Base-by-base conservation (phyloP, 2,113 vertebrate species). In the Eulemur macaco region DNA sequence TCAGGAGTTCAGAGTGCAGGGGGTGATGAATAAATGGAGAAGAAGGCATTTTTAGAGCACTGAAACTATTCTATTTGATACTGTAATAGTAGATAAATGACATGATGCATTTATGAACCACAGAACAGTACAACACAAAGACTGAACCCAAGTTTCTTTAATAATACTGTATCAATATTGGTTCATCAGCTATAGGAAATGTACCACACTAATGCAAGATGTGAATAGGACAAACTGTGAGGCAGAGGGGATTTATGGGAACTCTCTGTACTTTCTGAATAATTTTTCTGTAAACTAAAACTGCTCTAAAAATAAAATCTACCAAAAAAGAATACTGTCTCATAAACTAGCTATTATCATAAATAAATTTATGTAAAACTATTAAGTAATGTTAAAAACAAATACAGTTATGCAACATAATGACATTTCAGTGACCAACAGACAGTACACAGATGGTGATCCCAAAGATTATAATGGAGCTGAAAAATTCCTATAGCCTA, bases 201-300 rank as follows among this genome's bases (percentile, higher is more conserved):
- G 18, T 6, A 50, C 4, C 34, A 80, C 9, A 52, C 4, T 78
- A 92, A 69, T 3, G 20, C 37, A 74, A 92, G 23, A 74, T 17
- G 12, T 69, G 71, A 84, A 74, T 0, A 52, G 45, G 54, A 74
- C 13, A 92, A 45, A 85, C 14, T 25, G 4, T 11, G 23, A 14
- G 64, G 31, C 3, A 14, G 21, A 14, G 5, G 25, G 18, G n/a
- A 15, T 42, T 63, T 25, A 27, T 9, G 10, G 15, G 50, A 85
- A 95, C 80, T 91, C 12, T 63, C 27, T 64, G 69, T 25, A 94
- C 31, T 50, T 88, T 39, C 56, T 52, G 42, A 84, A 37, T n/a
- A 58, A 63, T 64, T 92, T 94, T 93, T 58, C 64, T 92, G 6
- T 76, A 91, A 97, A 68, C 69, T 76, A 50, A 80, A 84, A 76